Conservation (phyloP, 2,797 vertebrate species). For the Tangara arthus region DNA sequence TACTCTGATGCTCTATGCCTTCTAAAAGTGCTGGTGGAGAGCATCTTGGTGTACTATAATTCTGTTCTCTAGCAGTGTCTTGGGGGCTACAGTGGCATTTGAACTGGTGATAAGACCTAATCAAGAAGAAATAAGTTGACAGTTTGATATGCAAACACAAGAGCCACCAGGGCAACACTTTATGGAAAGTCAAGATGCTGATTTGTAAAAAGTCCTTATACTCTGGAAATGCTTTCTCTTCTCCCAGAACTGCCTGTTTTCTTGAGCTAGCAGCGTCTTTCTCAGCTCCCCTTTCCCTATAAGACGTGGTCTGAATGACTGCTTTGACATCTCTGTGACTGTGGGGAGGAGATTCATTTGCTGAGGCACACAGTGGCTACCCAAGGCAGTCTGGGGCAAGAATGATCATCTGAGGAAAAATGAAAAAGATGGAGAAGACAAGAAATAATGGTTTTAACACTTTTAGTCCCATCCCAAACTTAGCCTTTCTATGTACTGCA, state of each 20-base stretch:
- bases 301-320: not conserved
- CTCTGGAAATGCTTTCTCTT: not conserved
- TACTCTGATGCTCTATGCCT: not conserved
- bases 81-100: not conserved
- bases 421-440: not conserved
- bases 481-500: not conserved
- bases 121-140: not conserved
- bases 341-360: not conserved
- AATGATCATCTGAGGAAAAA: not conserved
- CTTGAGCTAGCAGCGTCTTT: not conserved
- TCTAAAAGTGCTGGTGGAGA: not conserved
- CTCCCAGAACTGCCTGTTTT: not conserved
- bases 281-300: not conserved
- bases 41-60: not conserved
- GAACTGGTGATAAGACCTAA: conserved; percentile 1
- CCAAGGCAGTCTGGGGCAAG: not conserved
- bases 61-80: not conserved
- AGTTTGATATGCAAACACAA: not conserved
- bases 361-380: not conserved
- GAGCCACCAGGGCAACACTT: not conserved
- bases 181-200: not conserved
- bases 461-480: not conserved
- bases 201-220: not conserved
- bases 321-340: not conserved
- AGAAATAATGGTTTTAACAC: not conserved